Evolutionary conservation across 2,113 vertebrate species (phyloP).

Genomic region (Phycodurus eques): DNA sequence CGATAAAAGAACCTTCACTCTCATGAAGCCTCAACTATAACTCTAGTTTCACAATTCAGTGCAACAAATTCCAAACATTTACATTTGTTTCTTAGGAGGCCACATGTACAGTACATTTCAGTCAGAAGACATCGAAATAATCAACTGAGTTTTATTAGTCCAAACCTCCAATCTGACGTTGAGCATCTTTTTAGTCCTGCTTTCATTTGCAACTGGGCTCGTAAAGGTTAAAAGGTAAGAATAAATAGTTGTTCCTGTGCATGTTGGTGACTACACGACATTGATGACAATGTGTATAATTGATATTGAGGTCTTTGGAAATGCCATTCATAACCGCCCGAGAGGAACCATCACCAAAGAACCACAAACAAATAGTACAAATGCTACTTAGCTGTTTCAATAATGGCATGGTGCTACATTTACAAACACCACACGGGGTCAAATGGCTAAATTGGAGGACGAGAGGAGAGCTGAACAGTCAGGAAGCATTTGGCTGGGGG

Average conservation of each 20-base stretch:
- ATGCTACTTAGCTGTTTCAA: slow-evolving; percentile 27
- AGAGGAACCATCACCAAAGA: slow-evolving; percentile 25
- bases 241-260: neutral
- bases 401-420: slow-evolving; percentile 10
- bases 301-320: too few species aligned
- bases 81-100: slow-evolving; percentile 37
- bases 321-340: slow-evolving; percentile 15
- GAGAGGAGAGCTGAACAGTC: neutral
- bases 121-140: slow-evolving; percentile 46
- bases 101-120: slow-evolving; percentile 46
- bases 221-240: neutral
- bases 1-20: slow-evolving; percentile 43
- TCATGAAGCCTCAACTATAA: slow-evolving; percentile 22
- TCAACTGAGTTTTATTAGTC: slow-evolving; percentile 4
- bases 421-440: slow-evolving; percentile 6
- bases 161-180: slow-evolving; percentile 39
- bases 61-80: slow-evolving; percentile 56
- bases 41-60: slow-evolving; percentile 23
- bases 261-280: neutral
- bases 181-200: slow-evolving; percentile 30
- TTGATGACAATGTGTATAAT: neutral
- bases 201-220: slow-evolving; percentile 31
- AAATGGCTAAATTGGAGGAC: neutral
- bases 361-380: slow-evolving; percentile 31
- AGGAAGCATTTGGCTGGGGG: too few species aligned